These are phyloP conservation scores for Plectrocnemia conspersa DNA, from an alignment of 1,140 invertebrate species.

Conservation along the genomic window DNA sequence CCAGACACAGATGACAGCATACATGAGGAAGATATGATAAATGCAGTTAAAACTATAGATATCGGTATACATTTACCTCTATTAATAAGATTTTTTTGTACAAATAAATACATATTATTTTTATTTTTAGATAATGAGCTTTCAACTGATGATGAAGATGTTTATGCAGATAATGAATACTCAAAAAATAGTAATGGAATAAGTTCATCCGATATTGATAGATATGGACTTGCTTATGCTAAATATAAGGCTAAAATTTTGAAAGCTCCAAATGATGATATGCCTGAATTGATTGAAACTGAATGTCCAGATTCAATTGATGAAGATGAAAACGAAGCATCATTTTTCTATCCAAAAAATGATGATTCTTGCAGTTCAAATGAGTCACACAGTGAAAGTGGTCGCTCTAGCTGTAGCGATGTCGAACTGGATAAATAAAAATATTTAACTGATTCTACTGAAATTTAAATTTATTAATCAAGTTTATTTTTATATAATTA, in stretches of 20 bases:
- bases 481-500: no score
- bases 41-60: slow-evolving; percentile 43
- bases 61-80: slow-evolving; percentile 36
- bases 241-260: slow-evolving; percentile 46
- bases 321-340: slow-evolving; percentile 32
- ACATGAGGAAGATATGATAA: slow-evolving; percentile 52
- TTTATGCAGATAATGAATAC: slow-evolving; percentile 43
- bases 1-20: slow-evolving; percentile 53
- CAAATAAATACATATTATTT: slow-evolving; percentile 2
- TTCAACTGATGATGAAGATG: slow-evolving; percentile 50
- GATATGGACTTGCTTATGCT: slow-evolving; percentile 46
- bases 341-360: slow-evolving; percentile 47
- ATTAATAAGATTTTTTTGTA: neutral
- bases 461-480: no score
- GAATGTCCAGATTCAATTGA: neutral
- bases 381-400: no score
- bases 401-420: no score
- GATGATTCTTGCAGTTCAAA: slow-evolving; percentile 37
- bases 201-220: slow-evolving; percentile 43
- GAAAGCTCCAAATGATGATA: slow-evolving; percentile 8
- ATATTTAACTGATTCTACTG: no score
- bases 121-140: slow-evolving; percentile 44
- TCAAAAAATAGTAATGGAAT: slow-evolving; percentile 32
- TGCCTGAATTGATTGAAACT: slow-evolving; percentile 14
- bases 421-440: no score